Percentiles rank a stretch among this genome's conserved stretches.
These are phyloP conservation scores for Pseudomugil gertrudae DNA, from an alignment of 2,797 vertebrate species.

Conservation along the genomic window DNA sequence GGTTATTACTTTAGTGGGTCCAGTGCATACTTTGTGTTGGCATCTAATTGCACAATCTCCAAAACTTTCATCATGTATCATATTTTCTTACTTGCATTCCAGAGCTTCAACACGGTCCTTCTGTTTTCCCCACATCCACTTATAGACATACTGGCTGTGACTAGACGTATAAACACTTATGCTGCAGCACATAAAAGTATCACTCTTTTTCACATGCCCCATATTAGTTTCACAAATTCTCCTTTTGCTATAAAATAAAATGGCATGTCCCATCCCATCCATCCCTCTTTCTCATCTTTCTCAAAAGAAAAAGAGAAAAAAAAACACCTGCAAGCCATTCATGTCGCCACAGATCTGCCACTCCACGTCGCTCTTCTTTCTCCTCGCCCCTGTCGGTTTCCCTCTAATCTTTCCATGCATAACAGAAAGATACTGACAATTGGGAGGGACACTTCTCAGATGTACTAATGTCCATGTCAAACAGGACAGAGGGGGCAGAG, in stretches of 20 bases:
- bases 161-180: conserved; percentile 24
- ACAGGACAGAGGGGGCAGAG: conserved; percentile 39
- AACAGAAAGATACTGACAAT: conserved; percentile 49
- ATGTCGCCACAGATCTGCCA: conserved; percentile 69
- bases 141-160: conserved; percentile 28
- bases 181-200: conserved; percentile 42
- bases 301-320: conserved; percentile 16
- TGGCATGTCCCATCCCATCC: conserved; percentile 64
- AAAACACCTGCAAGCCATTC: conserved; percentile 76
- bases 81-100: neutral
- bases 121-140: conserved; percentile 32
- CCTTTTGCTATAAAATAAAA: conserved; percentile 65
- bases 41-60: neutral
- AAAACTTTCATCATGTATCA: no score
- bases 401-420: conserved; percentile 49
- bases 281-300: conserved; percentile 23
- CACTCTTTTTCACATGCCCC: conserved; percentile 32
- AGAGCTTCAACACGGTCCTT: conserved; percentile 32
- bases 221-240: conserved; percentile 47
- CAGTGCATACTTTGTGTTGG: neutral
- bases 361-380: conserved; percentile 23
- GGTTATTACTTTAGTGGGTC: neutral
- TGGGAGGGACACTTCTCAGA: conserved; percentile 40
- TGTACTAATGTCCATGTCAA: conserved; percentile 53
- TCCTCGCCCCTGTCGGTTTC: conserved; percentile 45